phyloP scores from a whole-genome alignment of 1,140 invertebrate species.

The Rhopalosiphum maidis region DNA sequence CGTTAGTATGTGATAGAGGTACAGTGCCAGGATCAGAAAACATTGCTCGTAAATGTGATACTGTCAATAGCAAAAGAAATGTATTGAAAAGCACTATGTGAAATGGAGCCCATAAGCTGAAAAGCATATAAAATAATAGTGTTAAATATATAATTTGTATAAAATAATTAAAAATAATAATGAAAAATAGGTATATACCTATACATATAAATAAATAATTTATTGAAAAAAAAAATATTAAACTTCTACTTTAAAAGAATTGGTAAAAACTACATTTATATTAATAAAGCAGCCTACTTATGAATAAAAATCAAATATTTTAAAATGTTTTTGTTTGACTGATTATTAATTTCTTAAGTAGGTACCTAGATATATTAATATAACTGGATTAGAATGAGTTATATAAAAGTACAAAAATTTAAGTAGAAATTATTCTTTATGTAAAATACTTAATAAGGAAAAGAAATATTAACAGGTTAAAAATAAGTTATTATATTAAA shows the following conservation, averaged over 20 bases:
- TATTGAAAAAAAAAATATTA: background rate
- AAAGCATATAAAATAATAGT: conserved; percentile 59
- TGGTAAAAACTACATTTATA: background rate
- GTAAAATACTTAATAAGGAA: background rate
- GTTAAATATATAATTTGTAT: background rate
- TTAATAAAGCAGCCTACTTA: background rate
- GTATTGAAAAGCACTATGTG: conserved; percentile 84
- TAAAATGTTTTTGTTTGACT: background rate
- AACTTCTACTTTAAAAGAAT: background rate
- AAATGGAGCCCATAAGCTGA: conserved; percentile 85
- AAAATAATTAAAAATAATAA: background rate
- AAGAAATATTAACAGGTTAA: background rate
- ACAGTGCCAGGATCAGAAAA: conserved; percentile 89
- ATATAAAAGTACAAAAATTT: background rate
- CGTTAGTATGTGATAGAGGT: conserved; percentile 78
- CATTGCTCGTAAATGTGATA: conserved; percentile 84
- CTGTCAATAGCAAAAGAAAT: conserved; percentile 76
- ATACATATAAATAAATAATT: background rate
- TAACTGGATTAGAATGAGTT: background rate
- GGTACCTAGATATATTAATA: background rate
- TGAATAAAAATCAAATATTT: background rate
- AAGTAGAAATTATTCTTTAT: background rate
- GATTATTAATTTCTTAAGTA: background rate
- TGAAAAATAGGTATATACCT: too few relatives aligned
- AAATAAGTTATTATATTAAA: background rate